phyloP scores from a whole-genome alignment of 2,888 invertebrate genomes.

The Geotrupes spiniger region DNA sequence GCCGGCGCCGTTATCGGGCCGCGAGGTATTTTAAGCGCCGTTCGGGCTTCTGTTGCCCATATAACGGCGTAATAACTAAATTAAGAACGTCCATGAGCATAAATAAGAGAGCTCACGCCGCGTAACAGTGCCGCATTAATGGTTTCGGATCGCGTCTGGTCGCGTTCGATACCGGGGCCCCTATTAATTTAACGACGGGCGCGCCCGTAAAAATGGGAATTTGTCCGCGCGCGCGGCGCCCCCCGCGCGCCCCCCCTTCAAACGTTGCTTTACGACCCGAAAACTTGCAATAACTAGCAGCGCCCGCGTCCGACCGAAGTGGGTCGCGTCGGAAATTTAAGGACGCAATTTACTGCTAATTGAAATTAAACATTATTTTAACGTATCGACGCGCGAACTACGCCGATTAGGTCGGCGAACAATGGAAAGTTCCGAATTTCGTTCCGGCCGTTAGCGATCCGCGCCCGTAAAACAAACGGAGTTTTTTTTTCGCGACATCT shows the following conservation, averaged over 20 bases:
- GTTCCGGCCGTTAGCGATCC: background rate
- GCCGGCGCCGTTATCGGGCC: too few species aligned
- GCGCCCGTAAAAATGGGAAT: conserved; percentile 34
- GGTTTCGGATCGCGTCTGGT: conserved; percentile 35
- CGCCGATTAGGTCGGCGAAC: background rate
- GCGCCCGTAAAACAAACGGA: too few species aligned
- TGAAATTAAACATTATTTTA: conserved; percentile 23
- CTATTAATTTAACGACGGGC: conserved; percentile 38
- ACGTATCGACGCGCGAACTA: conserved; percentile 12
- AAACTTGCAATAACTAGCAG: conserved; percentile 22
- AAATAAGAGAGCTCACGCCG: conserved; percentile 34
- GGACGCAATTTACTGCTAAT: conserved; percentile 23
- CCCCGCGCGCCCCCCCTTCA: conserved; percentile 6
- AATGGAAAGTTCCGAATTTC: conserved; percentile 2
- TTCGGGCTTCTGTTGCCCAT: too few species aligned
- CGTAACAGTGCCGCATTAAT: conserved; percentile 30
- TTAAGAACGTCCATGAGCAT: conserved; percentile 35
- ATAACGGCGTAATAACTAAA: conserved; percentile 35
- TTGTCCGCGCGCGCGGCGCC: conserved; percentile 23
- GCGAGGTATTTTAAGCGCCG: too few species aligned
- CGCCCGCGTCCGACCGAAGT: conserved; percentile 13
- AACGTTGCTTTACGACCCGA: conserved; percentile 14
- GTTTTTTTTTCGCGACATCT: too few species aligned
- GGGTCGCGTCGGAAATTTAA: conserved; percentile 13
- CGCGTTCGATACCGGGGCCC: conserved; percentile 35